Conservation (phyloP, 2,797 vertebrate species). For the Gymnopithys bicolor region DNA sequence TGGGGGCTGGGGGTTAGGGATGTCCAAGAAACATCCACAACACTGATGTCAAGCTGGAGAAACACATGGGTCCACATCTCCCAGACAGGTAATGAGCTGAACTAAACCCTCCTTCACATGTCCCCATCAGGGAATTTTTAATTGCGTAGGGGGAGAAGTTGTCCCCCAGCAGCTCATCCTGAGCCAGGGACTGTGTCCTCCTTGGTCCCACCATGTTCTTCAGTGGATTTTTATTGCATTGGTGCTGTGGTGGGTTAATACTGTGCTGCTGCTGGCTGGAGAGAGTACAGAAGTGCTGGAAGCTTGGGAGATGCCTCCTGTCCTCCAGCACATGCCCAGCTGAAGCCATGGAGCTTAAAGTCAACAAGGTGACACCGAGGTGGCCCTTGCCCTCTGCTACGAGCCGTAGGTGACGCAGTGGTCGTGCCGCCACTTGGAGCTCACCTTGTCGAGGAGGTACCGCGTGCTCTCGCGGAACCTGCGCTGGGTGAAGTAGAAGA, state of each 20-base stretch:
- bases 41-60: not conserved
- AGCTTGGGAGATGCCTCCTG: not conserved
- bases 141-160: not conserved
- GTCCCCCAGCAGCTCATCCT: fast-evolving
- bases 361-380: fast-evolving
- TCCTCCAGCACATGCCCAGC: not conserved
- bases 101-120: not conserved
- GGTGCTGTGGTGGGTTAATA: fast-evolving
- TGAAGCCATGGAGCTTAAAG: not conserved
- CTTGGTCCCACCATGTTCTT: fast-evolving
- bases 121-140: not conserved
- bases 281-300: not conserved
- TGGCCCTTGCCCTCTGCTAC: not conserved
- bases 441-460: conserved; percentile 82
- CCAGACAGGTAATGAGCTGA: not conserved
- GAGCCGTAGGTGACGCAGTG: conserved; percentile 12
- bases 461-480: conserved; percentile 86
- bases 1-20: fast-evolving
- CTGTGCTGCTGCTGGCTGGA: not conserved
- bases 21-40: fast-evolving
- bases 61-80: fast-evolving
- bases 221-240: not conserved
- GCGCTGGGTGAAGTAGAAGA: conserved; percentile 94
- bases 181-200: not conserved
- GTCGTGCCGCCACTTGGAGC: conserved; percentile 75